These are phyloP conservation scores for Boloria selene DNA, from an alignment of 2,888 invertebrate genomes.

Conservation along the genomic window DNA sequence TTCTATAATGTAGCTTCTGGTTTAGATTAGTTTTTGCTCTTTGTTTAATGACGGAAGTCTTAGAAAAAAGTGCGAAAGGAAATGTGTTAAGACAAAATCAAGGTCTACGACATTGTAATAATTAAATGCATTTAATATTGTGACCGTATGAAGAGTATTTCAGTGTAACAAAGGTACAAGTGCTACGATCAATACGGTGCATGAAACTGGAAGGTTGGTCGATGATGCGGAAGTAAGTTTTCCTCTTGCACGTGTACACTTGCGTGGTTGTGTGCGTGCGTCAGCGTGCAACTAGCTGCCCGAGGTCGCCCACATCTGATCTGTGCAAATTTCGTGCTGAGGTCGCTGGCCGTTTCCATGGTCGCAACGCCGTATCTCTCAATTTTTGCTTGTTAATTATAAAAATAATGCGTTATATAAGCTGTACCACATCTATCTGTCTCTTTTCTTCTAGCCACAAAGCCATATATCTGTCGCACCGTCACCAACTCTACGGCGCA, in stretches of 20 bases:
- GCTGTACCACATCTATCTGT: conserved; percentile 43
- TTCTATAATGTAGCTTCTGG: conserved; percentile 11
- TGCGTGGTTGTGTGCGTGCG: conserved; percentile 52
- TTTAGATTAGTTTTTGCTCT: conserved; percentile 9
- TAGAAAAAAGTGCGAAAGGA: conserved; percentile 17
- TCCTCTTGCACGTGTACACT: conserved; percentile 50
- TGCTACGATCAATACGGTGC: conserved; percentile 36
- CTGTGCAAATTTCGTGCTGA: conserved; percentile 80
- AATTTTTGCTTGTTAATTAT: conserved; percentile 83
- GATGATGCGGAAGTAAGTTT: conserved; percentile 68
- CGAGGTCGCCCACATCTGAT: conserved; percentile 83
- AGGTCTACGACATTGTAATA: conserved; percentile 9
- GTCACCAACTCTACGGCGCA: conserved; percentile 63
- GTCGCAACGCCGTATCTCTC: conserved; percentile 78
- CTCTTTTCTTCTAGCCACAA: conserved; percentile 50
- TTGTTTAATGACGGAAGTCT: conserved; percentile 6
- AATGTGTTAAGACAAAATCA: conserved; percentile 1
- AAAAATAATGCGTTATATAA: conserved; percentile 83
- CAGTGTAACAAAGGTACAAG: conserved; percentile 31
- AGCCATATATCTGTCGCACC: conserved; percentile 53
- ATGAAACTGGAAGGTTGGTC: conserved; percentile 25
- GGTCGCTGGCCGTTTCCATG: conserved; percentile 78
- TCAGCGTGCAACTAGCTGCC: conserved; percentile 69
- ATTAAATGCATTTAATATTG: conserved; percentile 1
- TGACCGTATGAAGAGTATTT: conserved; percentile 15